Base-by-base conservation (phyloP, 1,140 invertebrate species). In the Calephelis virginiensis region DNA sequence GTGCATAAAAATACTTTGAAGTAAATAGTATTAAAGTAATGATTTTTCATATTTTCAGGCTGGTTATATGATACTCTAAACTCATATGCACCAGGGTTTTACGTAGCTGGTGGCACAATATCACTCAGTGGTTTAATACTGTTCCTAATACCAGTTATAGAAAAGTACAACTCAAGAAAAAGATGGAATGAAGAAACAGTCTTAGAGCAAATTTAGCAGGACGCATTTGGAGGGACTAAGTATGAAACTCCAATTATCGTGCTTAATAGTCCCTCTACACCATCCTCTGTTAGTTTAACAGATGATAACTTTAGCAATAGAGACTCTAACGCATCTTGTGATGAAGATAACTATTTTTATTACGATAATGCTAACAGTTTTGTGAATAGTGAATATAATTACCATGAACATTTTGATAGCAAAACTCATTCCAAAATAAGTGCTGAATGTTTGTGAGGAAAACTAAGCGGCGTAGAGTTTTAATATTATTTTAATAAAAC, bases 91-190 rank as follows among this genome's bases (percentile, higher is more conserved):
- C 94, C 95, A 12, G 97, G 95, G 5, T 99, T 98, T 86, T 94
- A 94, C 66, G 91, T 97, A 48, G 95, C 96, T 8, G 98, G 97
- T 3, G 82, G 92, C 2, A 95, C 96, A 84, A 97, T 99, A 53
- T 94, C 95, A 1, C 62, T 97, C 17, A 98, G 97, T 87, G 98
- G 98, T 9, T 17, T 97, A 7, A 97, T 99, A 91, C 92, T 99
- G 49, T 99, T 97, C 86, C 82, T 94, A 56, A 96, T 99, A 78
- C 97, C 97, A 2, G 90, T 93, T n/a, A 77, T 98, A 40, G 94
- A 96, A 85, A 92, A 92, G 67, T 85, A 90, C 60, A 80, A 71
- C 46, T 72, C 72, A 47, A 75, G 71, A 14, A 74, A 63, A 59
- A 73, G 70, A 63, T 83, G 78, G 76, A 73, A 76, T 38, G 67